Evolutionary conservation across 2,797 vertebrate species (phyloP), one percentile per base, ranked within the genome.

Genomic region (Cossypha heuglini): DNA sequence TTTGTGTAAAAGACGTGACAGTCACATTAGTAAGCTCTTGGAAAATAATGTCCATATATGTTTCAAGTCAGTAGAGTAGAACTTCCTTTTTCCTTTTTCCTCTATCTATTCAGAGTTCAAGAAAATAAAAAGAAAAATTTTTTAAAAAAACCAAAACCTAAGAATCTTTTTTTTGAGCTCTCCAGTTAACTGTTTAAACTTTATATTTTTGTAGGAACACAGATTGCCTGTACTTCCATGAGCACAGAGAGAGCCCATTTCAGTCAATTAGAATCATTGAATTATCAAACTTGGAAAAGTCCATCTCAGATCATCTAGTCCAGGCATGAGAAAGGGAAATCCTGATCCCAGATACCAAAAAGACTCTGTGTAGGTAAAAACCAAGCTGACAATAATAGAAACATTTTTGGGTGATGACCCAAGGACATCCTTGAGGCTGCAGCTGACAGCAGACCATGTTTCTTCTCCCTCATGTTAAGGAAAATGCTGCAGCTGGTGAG

Each of bases 1-100:
- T 97, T 91, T 79, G 78, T 74, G 68, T 61, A 73, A 93, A 90
- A 74, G 71, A 93, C 6, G 5, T 69, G 86, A 91, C 49, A 97
- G 49, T 71, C 81, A 80, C 55, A 38, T 58, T 80, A 88, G 66
- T 43, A 93, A 83, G 69, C 83, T 80, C 84, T 62, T 42, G 28
- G 8, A 94, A 75, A 66, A 75, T 92, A 69, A 91, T n/a, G 55
- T 20, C 76, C 28, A 19, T 81, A 52, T 74, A 78, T 59, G 37
- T 85, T 93, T 93, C 81, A 83, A 80, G 57, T 26, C 38, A 62
- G 45, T 28, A 43, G n/a, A 71, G 28, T 3, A 54, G 28, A 92
- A 88, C 12, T 68, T 1, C 9, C 35, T 90, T 42, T 40, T 33
- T 20, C 17, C 4, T 12, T 33, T 33, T 40, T 19, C 5, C 28